Percentiles rank a stretch among this genome's conserved stretches.
Evolutionary conservation across 2,888 invertebrate genomes (phyloP).

Genomic region (Hirtodrosophila cameraria): DNA sequence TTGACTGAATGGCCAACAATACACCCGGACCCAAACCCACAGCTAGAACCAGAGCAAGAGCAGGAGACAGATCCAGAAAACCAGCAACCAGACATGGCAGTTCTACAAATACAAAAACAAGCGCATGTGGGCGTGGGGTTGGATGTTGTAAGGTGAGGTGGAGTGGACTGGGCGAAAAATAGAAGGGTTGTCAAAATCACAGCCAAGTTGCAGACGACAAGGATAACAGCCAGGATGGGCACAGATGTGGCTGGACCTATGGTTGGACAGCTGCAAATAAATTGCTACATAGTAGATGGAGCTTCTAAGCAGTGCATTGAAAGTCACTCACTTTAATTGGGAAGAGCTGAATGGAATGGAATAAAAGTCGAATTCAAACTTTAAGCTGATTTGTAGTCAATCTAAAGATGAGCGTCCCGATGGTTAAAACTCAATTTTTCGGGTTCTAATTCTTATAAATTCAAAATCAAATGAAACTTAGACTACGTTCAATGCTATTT

Average conservation of each 20-base stretch:
- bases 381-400: neutral
- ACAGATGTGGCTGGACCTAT: conserved; percentile 45
- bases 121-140: conserved; percentile 24
- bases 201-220: conserved; percentile 68
- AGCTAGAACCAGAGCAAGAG: conserved; percentile 6
- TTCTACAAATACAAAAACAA: conserved; percentile 50
- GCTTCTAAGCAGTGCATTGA: conserved; percentile 35
- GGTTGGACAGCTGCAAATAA: conserved; percentile 41
- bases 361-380: neutral
- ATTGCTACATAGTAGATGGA: conserved; percentile 24
- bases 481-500: no score
- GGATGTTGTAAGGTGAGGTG: no score
- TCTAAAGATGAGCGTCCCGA: neutral
- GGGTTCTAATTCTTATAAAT: no score
- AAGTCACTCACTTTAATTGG: conserved; percentile 66
- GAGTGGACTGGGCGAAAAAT: conserved; percentile 4
- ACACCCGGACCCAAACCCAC: conserved; percentile 19
- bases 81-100: conserved; percentile 37
- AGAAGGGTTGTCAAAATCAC: conserved; percentile 69
- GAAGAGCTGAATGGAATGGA: conserved; percentile 8
- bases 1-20: conserved; percentile 44
- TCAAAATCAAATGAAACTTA: no score
- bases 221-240: conserved; percentile 53
- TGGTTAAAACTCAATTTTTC: no score
- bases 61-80: conserved; percentile 9